Evolutionary conservation across 2,797 vertebrate species (phyloP).

Genomic region (Lacerta viridis): DNA sequence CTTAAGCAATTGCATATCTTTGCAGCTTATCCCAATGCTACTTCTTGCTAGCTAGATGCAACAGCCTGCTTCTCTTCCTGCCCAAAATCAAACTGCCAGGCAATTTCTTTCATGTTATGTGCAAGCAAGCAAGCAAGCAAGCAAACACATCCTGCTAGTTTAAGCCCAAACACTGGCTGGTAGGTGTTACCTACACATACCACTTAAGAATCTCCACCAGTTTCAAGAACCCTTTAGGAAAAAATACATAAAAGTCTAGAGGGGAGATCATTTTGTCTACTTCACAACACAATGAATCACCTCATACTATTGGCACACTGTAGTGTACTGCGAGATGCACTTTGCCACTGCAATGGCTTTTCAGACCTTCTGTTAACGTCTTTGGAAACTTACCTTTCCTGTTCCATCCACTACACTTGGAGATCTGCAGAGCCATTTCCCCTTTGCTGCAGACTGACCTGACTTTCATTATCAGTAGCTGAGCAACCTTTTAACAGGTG

Average conservation of each 20-base stretch:
- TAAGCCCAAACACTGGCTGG: neutral
- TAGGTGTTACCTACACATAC: neutral
- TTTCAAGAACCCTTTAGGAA: neutral
- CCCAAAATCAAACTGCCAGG: neutral
- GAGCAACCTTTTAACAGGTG: neutral
- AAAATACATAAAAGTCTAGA: neutral
- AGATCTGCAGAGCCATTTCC: neutral
- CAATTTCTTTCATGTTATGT: neutral
- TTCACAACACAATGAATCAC: neutral
- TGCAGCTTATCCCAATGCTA: neutral
- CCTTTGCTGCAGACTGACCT: neutral
- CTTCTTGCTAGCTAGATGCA: neutral
- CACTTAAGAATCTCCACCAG: no score
- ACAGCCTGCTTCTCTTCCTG: neutral
- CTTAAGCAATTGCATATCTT: neutral
- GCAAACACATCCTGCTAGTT: neutral
- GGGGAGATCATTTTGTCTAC: neutral
- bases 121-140: neutral
- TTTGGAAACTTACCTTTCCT: neutral
- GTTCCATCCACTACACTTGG: neutral
- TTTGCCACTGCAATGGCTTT: neutral
- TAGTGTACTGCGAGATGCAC: no score
- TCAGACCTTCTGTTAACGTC: neutral
- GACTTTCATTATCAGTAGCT: neutral
- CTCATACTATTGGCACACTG: neutral